Percentiles rank a stretch among this genome's conserved stretches.
These are phyloP conservation scores for Ophthalmolycus amberensis DNA, from an alignment of 2,113 vertebrate genomes.

Conservation along the genomic window DNA sequence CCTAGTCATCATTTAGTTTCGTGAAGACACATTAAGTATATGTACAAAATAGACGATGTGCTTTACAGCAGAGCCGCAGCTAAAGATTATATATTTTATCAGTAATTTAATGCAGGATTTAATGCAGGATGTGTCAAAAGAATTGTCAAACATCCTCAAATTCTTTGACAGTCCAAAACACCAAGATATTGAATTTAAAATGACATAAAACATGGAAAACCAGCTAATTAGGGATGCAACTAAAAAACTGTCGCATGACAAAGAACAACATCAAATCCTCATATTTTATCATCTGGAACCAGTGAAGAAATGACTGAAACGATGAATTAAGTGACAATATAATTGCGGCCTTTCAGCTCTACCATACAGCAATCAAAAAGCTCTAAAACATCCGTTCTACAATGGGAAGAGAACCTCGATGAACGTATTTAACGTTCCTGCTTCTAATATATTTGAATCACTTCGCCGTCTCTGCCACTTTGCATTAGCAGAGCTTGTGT, in stretches of 20 bases:
- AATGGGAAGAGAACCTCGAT: background rate
- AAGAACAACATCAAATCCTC: background rate
- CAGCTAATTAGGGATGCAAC: background rate
- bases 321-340: background rate
- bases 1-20: background rate
- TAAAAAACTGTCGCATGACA: background rate
- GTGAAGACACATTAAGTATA: background rate
- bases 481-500: slow-evolving; percentile 33
- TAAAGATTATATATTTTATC: no score
- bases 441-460: slow-evolving; percentile 2
- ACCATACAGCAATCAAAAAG: background rate
- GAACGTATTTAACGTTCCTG: background rate
- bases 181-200: no score
- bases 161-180: no score
- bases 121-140: no score
- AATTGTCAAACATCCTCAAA: no score
- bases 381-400: background rate
- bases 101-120: no score
- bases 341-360: background rate
- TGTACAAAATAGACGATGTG: background rate
- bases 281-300: no score
- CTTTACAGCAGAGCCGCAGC: background rate
- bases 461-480: background rate
- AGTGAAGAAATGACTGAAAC: background rate
- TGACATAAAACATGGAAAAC: no score